Conservation (phyloP, 2,888 invertebrate genomes). For the Philaethria dido region DNA sequence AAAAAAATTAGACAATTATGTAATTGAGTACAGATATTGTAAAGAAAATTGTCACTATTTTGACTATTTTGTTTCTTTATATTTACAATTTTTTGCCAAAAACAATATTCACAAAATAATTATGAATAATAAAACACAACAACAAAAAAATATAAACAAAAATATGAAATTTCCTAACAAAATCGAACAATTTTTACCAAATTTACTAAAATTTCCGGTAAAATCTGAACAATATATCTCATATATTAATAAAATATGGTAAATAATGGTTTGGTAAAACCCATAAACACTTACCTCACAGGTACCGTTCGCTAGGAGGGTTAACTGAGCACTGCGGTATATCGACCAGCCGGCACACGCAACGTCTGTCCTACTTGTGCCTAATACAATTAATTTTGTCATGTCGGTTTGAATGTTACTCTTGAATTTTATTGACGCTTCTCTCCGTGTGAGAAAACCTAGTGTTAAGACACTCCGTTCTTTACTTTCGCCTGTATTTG, state of each 20-base stretch:
- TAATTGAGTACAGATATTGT: background rate
- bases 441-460: too few relatives aligned
- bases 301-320: conserved; percentile 47
- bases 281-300: conserved; percentile 31
- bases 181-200: background rate
- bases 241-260: background rate
- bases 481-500: too few relatives aligned
- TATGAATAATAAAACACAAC: too few relatives aligned
- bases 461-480: too few relatives aligned
- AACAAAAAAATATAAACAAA: too few relatives aligned
- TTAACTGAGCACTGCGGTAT: conserved; percentile 72
- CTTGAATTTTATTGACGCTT: background rate
- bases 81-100: too few relatives aligned
- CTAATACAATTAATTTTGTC: conserved; percentile 48
- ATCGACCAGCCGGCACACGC: conserved; percentile 76
- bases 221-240: conserved; percentile 2
- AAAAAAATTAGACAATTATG: background rate
- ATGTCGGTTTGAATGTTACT: conserved; percentile 4
- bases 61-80: background rate
- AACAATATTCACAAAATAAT: too few relatives aligned
- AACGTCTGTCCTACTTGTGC: conserved; percentile 61
- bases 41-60: background rate
- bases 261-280: conserved; percentile 31
- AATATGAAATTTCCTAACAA: background rate
- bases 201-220: background rate